Evolutionary conservation across 2,797 vertebrate species (phyloP).

Genomic region (Eutrigla gurnardus): DNA sequence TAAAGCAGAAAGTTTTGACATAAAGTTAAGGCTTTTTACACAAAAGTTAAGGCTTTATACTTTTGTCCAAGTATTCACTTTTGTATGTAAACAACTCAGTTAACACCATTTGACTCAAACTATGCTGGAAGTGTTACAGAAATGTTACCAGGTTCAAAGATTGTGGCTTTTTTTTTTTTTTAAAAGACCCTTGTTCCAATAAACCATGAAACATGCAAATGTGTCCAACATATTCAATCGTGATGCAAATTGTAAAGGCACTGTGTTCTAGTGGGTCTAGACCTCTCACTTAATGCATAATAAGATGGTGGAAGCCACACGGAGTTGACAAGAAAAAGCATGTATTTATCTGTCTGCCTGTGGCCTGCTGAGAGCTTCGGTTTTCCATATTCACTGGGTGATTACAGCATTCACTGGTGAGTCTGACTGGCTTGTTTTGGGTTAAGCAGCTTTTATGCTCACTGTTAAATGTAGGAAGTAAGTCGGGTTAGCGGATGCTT

Average conservation of each 20-base stretch:
- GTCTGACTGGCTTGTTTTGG: constrained; percentile 56
- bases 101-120: background rate
- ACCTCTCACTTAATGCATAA: background rate
- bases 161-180: background rate
- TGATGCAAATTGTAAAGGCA: background rate
- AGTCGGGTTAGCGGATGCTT: constrained; percentile 27
- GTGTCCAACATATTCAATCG: background rate
- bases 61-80: too few species aligned
- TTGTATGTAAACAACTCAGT: too few species aligned
- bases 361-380: constrained; percentile 17
- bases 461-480: constrained; percentile 57
- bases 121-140: background rate
- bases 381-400: constrained; percentile 37
- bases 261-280: background rate
- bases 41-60: too few species aligned
- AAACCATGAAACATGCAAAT: background rate
- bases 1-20: too few species aligned
- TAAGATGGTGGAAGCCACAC: constrained; percentile 6
- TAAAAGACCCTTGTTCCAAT: background rate
- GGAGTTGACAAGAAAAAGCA: background rate
- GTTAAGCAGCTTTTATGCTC: constrained; percentile 49
- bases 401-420: constrained; percentile 48
- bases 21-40: too few species aligned
- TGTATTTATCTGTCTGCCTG: constrained; percentile 48
- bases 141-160: background rate